A percentile compares a stretch with the other conserved stretches of the same genome.
phyloP scores from a whole-genome alignment of 2,888 invertebrate species.

The Lottia scabra region DNA sequence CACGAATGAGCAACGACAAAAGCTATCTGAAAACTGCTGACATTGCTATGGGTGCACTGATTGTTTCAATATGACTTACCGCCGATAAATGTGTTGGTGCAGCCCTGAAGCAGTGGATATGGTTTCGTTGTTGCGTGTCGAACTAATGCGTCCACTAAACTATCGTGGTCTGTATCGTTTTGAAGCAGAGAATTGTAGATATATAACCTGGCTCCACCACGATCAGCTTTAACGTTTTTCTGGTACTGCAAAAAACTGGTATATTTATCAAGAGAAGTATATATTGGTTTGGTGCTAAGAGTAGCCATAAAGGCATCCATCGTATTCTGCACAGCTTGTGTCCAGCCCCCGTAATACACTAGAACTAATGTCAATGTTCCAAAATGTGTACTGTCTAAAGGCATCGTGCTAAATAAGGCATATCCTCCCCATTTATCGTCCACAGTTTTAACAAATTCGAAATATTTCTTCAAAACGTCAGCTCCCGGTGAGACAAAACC shows the following conservation, averaged over 20 bases:
- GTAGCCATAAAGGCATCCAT: neutral
- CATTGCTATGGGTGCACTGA: no score
- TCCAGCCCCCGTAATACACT: neutral
- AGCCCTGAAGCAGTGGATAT: neutral
- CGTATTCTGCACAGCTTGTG: neutral
- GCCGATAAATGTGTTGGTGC: neutral
- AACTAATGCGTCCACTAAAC: neutral
- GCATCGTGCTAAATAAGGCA: neutral
- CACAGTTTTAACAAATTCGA: neutral
- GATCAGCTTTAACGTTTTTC: neutral
- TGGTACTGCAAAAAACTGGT: slow-evolving; percentile 5
- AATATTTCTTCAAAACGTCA: neutral
- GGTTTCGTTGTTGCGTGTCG: neutral
- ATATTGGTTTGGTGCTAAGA: neutral
- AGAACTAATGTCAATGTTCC: neutral
- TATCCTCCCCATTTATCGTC: slow-evolving; percentile 4
- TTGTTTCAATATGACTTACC: neutral
- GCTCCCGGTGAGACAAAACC: neutral
- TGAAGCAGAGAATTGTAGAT: neutral
- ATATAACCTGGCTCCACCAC: neutral
- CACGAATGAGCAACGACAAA: no score
- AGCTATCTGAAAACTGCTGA: no score
- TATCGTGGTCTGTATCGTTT: neutral
- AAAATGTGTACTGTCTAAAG: neutral
- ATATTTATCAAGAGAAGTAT: neutral